phyloP scores from a whole-genome alignment of 92 coral and sea anemone species.

The Zoanthus gigantus region DNA sequence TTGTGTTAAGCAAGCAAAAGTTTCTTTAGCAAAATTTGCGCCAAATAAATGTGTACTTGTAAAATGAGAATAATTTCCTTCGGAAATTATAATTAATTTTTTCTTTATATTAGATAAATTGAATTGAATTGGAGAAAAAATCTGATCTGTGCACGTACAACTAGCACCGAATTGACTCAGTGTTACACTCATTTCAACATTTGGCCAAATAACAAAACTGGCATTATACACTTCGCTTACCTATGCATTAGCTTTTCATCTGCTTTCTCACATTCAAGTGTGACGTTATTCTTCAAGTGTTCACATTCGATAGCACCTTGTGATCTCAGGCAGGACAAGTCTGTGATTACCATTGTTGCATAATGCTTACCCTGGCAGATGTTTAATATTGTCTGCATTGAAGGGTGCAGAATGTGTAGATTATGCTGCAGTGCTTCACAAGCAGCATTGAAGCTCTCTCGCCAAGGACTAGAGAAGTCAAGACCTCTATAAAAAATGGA shows the following conservation, averaged over 20 bases:
- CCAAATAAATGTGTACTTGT: too few species aligned
- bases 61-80: too few species aligned
- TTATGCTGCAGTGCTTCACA: constrained; percentile 78
- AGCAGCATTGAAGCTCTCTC: constrained; percentile 89
- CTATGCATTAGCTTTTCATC: constrained; percentile 99
- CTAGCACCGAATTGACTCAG: too few species aligned
- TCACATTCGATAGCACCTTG: constrained; percentile 99
- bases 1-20: too few species aligned
- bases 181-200: too few species aligned
- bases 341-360: constrained; percentile 92
- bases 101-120: too few species aligned
- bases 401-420: constrained; percentile 91
- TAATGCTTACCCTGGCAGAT: constrained; percentile 93
- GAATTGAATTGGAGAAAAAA: too few species aligned
- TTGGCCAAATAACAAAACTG: too few species aligned
- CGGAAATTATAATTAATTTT: too few species aligned
- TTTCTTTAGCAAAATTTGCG: too few species aligned
- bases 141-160: too few species aligned
- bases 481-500: constrained; percentile 69
- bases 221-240: constrained; percentile 30
- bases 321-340: constrained; percentile 85
- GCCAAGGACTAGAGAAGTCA: constrained; percentile 99
- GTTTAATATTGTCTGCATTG: constrained; percentile 95
- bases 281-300: constrained; percentile 97
- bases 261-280: constrained; percentile 96